phyloP scores from a whole-genome alignment of 2,888 invertebrate genomes.

The Drosophila merina region DNA sequence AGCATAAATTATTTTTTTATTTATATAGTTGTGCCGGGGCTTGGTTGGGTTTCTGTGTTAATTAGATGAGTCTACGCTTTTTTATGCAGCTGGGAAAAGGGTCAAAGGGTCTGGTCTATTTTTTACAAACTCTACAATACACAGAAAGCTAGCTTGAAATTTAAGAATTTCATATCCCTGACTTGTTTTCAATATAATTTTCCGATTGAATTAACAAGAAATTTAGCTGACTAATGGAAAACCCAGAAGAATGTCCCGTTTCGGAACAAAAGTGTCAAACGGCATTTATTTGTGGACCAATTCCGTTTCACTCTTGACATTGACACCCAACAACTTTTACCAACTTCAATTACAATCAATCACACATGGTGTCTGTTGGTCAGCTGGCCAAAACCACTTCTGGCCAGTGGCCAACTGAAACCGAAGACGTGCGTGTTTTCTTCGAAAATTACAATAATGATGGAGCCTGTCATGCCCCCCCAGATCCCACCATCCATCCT shows the following conservation, averaged over 20 bases:
- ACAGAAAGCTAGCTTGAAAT: background rate
- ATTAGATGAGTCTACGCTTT: slow-evolving; percentile 25
- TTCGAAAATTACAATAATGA: slow-evolving; percentile 70
- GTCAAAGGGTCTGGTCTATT: slow-evolving; percentile 8
- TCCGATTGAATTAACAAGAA: slow-evolving; percentile 24
- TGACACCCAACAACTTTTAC: slow-evolving; percentile 76
- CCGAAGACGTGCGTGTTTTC: slow-evolving; percentile 57
- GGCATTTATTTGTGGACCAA: slow-evolving; percentile 40
- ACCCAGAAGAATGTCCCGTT: slow-evolving; percentile 51
- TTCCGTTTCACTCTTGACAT: slow-evolving; percentile 66
- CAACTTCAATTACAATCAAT: slow-evolving; percentile 80
- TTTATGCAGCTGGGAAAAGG: slow-evolving; percentile 19
- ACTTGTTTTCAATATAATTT: slow-evolving; percentile 15
- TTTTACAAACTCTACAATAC: background rate
- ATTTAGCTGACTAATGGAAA: slow-evolving; percentile 42
- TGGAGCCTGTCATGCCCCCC: slow-evolving; percentile 35
- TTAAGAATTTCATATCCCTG: background rate
- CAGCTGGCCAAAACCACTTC: slow-evolving; percentile 46
- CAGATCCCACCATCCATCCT: background rate
- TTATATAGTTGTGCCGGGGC: slow-evolving; percentile 31
- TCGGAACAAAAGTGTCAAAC: slow-evolving; percentile 51
- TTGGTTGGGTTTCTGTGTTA: slow-evolving; percentile 36
- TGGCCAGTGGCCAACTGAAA: slow-evolving; percentile 49
- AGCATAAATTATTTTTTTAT: slow-evolving; percentile 40
- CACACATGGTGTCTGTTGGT: slow-evolving; percentile 65